Evolutionary conservation across 2,888 invertebrate genomes (phyloP).

Genomic region (Stictocephala bisonia): DNA sequence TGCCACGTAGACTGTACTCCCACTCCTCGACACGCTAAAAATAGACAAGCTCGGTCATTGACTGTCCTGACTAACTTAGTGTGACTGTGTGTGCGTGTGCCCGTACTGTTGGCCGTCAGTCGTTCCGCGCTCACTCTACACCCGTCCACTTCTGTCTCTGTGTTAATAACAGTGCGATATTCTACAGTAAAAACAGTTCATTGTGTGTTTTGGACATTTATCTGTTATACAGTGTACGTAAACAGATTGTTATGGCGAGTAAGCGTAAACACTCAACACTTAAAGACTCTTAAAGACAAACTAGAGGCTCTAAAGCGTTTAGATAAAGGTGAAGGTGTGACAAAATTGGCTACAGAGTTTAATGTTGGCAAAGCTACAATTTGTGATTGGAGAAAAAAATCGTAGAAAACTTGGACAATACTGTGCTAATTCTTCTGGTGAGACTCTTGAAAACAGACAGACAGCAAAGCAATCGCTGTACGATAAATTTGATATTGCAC

Average conservation of each 20-base stretch:
- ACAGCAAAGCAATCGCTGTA: not conserved
- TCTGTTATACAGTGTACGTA: no score
- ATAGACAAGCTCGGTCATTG: no score
- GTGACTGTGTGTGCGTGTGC: no score
- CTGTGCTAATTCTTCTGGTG: constrained; percentile 23
- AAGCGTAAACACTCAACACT: constrained; percentile 41
- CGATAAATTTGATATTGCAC: constrained; percentile 48
- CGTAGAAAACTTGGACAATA: constrained; percentile 47
- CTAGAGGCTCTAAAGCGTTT: constrained; percentile 48
- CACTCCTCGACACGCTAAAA: no score
- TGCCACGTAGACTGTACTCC: no score
- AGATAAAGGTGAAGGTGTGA: constrained; percentile 32
- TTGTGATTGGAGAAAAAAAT: constrained; percentile 51
- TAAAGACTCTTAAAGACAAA: constrained; percentile 52
- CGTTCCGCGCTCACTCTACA: no score
- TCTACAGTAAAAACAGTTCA: no score
- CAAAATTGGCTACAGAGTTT: constrained; percentile 44
- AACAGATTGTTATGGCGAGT: not conserved
- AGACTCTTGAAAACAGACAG: constrained; percentile 17
- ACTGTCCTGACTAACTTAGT: no score
- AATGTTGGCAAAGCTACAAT: constrained; percentile 50
- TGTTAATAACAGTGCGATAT: no score
- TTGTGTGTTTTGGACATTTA: no score
- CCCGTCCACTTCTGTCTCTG: no score
- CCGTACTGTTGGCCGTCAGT: no score